These are phyloP conservation scores for Caenorhabditis sp. DNA, from an alignment of 2,888 invertebrate genomes.

Conservation along the genomic window DNA sequence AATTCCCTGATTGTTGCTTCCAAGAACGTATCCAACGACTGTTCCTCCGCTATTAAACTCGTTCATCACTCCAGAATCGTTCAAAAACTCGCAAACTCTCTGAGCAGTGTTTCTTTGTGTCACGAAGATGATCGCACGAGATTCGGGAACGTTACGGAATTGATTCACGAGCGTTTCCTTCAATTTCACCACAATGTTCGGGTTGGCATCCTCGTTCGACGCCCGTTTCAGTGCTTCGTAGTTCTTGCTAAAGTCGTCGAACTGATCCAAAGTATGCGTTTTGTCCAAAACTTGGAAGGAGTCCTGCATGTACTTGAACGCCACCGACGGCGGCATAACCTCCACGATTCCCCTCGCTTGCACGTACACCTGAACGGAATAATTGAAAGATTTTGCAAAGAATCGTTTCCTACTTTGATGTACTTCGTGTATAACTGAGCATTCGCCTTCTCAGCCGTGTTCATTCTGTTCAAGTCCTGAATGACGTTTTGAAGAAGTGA, in stretches of 20 bases:
- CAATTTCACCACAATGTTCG: slow-evolving; percentile 30
- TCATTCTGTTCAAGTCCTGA: slow-evolving; percentile 34
- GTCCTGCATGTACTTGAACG: slow-evolving; percentile 16
- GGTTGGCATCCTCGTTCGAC: slow-evolving; percentile 8
- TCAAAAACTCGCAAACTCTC: slow-evolving; percentile 53
- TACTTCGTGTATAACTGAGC: slow-evolving; percentile 25
- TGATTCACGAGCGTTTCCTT: slow-evolving; percentile 33
- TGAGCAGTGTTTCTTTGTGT: slow-evolving; percentile 59
- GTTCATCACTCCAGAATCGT: slow-evolving; percentile 32
- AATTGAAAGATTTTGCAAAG: background rate
- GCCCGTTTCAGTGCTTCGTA: slow-evolving; percentile 1
- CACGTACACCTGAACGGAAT: slow-evolving; percentile 10
- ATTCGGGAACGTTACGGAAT: slow-evolving; percentile 42
- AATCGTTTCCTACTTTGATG: slow-evolving; percentile 9
- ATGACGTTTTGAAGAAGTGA: slow-evolving; percentile 19
- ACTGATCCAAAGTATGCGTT: slow-evolving; percentile 1
- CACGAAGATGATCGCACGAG: slow-evolving; percentile 63
- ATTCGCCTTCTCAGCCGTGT: slow-evolving; percentile 26
- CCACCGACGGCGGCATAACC: slow-evolving; percentile 43
- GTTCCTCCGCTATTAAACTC: background rate
- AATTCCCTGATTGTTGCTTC: slow-evolving; percentile 38
- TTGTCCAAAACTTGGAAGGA: background rate
- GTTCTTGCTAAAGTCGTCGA: slow-evolving; percentile 9
- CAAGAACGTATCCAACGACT: slow-evolving; percentile 50
- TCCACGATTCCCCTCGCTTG: slow-evolving; percentile 51